Evolutionary conservation across 2,888 invertebrate genomes (phyloP), one percentile per base, ranked within the genome.

Genomic region (Branchellion lobata): DNA sequence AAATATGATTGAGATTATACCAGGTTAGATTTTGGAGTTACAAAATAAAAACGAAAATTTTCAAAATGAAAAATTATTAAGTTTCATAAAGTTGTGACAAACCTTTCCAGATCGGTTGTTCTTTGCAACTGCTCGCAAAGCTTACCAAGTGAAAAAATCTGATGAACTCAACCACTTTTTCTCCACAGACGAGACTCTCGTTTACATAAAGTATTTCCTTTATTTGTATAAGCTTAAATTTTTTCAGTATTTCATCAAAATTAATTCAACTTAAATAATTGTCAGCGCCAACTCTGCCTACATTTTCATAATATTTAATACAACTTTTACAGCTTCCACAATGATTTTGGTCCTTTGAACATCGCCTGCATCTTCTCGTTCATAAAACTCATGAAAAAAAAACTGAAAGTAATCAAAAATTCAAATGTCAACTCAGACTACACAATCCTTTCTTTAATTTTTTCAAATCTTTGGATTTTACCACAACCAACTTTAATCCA

Each of bases 331-430:
- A 80, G 80, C 31, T 80, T 80, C 51, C 53, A 76, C 51, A 76
- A 74, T 11, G 80, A 80, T 40, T 80, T 80, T 80, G 80, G 80
- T 18, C 80, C 80, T 18, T 57, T 80, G 69, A 80, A 80, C 57
- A 75, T 80, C 18, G 77, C 68, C 31, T 75, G 71, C 24, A 29
- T 80, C 31, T 80, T 75, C 51, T 61, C 69, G 21, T 80, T 68
- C 53, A 68, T 40, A 24, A 11, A 34, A 1, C 34, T 68, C 29
- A 33, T 80, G 36, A 71, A 33, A 24, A 76, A 61, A 68, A 80
- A 80, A 51, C 36, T 77, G 21, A 76, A 80, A 51, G 80, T 80
- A 34, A 57, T 5, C 21, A 5, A 57, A 47, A 14, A 47, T 47
- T 47, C 8, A 14, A n/a, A n/a, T n/a, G n/a, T n/a, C n/a, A n/a